Percentiles rank a stretch among this genome's conserved stretches.
Evolutionary conservation across 2,797 vertebrate species (phyloP).

Genomic region (Cyprinella venusta): DNA sequence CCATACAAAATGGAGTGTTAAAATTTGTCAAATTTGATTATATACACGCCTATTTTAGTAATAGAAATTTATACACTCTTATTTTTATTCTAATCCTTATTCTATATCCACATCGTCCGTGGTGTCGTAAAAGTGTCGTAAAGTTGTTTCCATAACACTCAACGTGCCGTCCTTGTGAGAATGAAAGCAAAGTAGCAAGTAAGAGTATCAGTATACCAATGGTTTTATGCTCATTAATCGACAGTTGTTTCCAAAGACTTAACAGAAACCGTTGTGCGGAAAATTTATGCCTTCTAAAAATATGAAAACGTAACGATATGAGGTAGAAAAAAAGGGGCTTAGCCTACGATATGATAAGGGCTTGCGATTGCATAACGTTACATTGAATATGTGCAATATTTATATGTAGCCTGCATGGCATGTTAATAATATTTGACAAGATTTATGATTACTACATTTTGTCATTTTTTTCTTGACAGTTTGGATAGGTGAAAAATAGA

Average conservation of each 20-base stretch:
- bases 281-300: neutral
- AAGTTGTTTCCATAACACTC: neutral
- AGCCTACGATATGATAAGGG: too few relatives aligned
- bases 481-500: neutral
- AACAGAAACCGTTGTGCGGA: neutral
- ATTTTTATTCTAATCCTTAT: neutral
- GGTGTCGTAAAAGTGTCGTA: conserved; percentile 55
- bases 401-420: neutral
- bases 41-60: neutral
- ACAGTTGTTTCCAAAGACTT: neutral
- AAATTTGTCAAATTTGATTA: neutral
- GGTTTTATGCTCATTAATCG: neutral
- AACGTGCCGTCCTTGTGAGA: conserved; percentile 41
- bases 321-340: neutral
- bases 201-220: neutral
- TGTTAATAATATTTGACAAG: neutral
- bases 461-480: neutral
- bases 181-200: conserved; percentile 15
- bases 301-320: too few relatives aligned
- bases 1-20: neutral
- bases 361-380: too few relatives aligned
- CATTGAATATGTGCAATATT: too few relatives aligned
- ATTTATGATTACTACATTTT: neutral
- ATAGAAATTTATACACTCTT: neutral
- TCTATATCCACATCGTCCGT: neutral